Base-by-base conservation (phyloP, 2,797 vertebrate species). In the Zenarchopterus dispar region DNA sequence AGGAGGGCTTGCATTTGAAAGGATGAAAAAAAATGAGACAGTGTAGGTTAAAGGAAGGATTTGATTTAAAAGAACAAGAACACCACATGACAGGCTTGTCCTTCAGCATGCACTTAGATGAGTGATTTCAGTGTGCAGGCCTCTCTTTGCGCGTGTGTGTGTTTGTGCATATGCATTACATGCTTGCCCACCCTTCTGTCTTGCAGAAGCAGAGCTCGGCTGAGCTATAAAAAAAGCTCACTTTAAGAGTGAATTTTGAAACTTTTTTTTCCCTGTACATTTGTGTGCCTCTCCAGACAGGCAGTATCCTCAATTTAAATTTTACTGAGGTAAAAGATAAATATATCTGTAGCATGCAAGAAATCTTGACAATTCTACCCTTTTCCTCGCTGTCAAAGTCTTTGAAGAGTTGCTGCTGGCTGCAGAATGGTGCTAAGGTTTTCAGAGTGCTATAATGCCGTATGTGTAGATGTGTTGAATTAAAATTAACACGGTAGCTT, bases 1-100 rank as follows among this genome's bases (percentile, higher is more conserved):
- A 26, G 64, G 50, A 49, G 65, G 60, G 65, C 75, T 75, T 61
- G 59, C 70, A 71, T 62, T 56, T 31, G 28, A 67, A 79, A 56
- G 71, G 65, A 73, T 46, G 68, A 17, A 13, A 79, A 70, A 75
- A 82, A 78, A 80, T 81, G 51, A 82, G 75, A 76, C 70, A 58
- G 11, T 47, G 18, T 53, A 28, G 56, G 80, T 72, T 76, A 76
- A 76, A 84, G 8, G 67, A 80, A 73, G 77, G 52, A 72, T 78
- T 79, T 73, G 81, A 83, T 84, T 83, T 59, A 73, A 77, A 63
- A 73, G 73, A 86, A 78, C 65, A 68, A 80, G 69, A 72, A 67
- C n/a, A 33, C 75, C 77, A 78, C 81, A 68, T 73, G 82, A 84
- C 78, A 73, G 36, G 69, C 77, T 70, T 67, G 75, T 90, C 86